Percentiles rank a stretch among this genome's conserved stretches.
Evolutionary conservation across 1,140 invertebrate species (phyloP).

Genomic region (Vanessa atalanta): DNA sequence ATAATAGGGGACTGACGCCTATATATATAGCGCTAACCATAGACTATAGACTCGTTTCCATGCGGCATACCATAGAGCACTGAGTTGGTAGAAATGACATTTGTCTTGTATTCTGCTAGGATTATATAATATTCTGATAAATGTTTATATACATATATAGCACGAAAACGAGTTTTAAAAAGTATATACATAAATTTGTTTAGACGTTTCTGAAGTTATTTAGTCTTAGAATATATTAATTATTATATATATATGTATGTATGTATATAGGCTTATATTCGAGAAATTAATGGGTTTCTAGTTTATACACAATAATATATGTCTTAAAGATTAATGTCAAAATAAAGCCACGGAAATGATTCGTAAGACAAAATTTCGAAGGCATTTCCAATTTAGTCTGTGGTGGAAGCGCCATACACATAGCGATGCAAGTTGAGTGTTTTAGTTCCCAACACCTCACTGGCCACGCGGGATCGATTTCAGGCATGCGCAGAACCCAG

Average conservation of each 20-base stretch:
- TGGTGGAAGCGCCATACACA: constrained; percentile 44
- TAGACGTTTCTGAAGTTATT: too few species aligned
- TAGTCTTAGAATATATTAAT: too few species aligned
- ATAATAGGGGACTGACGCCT: constrained; percentile 64
- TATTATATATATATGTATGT: too few species aligned
- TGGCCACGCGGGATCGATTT: constrained; percentile 72
- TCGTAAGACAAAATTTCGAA: constrained; percentile 20
- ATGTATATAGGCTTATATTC: too few species aligned
- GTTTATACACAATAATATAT: neutral
- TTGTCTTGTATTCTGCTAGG: neutral
- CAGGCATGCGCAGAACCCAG: constrained; percentile 51
- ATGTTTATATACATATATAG: too few species aligned
- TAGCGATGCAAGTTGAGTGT: constrained; percentile 55
- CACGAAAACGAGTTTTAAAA: too few species aligned
- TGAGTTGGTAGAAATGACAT: neutral
- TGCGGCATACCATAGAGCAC: constrained; percentile 39
- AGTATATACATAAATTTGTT: too few species aligned
- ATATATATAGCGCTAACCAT: constrained; percentile 37
- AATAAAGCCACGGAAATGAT: too few species aligned
- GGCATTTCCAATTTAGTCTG: constrained; percentile 20
- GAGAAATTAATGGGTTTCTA: too few species aligned
- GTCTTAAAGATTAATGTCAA: neutral
- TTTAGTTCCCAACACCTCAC: constrained; percentile 66
- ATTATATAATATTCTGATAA: neutral
- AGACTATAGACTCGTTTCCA: constrained; percentile 37